Evolutionary conservation across 2,797 vertebrate genomes (phyloP), one percentile per base, ranked within the genome.

Genomic region (Astyanax mexicanus): DNA sequence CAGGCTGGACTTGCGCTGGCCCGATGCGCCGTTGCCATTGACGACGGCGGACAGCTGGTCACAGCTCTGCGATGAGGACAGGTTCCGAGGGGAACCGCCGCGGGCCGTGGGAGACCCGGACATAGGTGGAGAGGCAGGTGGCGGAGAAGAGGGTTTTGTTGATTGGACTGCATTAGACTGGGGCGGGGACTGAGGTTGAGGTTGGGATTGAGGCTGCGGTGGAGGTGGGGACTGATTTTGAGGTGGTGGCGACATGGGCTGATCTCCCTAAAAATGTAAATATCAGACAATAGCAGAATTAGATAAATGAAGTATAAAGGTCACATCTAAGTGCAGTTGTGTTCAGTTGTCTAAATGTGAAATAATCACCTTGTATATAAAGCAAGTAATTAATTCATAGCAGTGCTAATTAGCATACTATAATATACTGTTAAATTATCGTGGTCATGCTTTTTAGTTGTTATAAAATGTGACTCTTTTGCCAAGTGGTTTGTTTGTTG

Each of bases 21-120:
- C 86, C 0, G 89, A 88, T 2, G 92, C 92, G 0, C 89, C 87
- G 54, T 89, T 96, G 38, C 97, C 97, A 0, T 99, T 98, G 79
- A 96, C 75, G 1, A 95, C 88, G 0, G 83, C 77, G 65, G 87
- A 27, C 29, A 90, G 78, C 0, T 92, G 91, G 81, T 97, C 96
- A 0, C 85, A 88, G 1, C 94, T 93, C 0, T 82, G 57, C 1
- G 89, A 81, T 10, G 82, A 74, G 11, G 91, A 81, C 80, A 88
- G 80, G 81, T 84, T 84, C 17, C 76, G 86, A 11, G 84, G 0
- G 81, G 91, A 0, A 84, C 85, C 83, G 83, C 82, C 0, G 82
- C 0, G 85, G 86, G 0, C 73, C 81, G 10, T 9, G 83, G 88
- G 54, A 66, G 89, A 40, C 55, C 86, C 21, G 54, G 91, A 65